These are phyloP conservation scores for Nesogale talazaci DNA, from an alignment of 2,113 vertebrate species.

Conservation along the genomic window DNA sequence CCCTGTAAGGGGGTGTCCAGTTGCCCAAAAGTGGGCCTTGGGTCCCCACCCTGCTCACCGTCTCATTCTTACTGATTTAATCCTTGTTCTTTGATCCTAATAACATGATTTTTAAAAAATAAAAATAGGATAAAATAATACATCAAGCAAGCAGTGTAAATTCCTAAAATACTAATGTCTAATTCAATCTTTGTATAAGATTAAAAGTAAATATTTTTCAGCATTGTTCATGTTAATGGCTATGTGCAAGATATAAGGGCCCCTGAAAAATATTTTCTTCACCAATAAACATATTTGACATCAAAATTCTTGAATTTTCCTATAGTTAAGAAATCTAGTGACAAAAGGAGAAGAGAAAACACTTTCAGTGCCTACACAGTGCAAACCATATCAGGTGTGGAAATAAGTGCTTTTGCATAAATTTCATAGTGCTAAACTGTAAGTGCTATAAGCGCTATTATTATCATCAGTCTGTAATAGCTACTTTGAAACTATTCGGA, in stretches of 20 bases:
- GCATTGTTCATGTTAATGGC: not conserved
- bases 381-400: not conserved
- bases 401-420: not conserved
- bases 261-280: not conserved
- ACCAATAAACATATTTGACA: not conserved
- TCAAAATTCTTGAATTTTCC: constrained; percentile 6
- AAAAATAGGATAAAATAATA: constrained; percentile 8
- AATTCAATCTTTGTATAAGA: not conserved
- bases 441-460: not conserved
- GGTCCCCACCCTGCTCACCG: too few relatives aligned
- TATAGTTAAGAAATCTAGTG: not conserved
- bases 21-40: too few relatives aligned
- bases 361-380: not conserved
- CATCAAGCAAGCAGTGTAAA: not conserved
- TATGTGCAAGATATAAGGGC: not conserved
- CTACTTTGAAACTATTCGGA: not conserved
- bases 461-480: not conserved
- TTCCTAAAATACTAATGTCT: not conserved
- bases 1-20: too few relatives aligned
- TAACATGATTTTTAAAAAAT: too few relatives aligned
- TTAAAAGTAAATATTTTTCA: not conserved
- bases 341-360: not conserved
- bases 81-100: too few relatives aligned
- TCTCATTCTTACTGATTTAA: too few relatives aligned
- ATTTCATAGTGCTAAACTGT: not conserved